Conservation (phyloP, 2,797 vertebrate genomes). For the Chelon labrosus region DNA sequence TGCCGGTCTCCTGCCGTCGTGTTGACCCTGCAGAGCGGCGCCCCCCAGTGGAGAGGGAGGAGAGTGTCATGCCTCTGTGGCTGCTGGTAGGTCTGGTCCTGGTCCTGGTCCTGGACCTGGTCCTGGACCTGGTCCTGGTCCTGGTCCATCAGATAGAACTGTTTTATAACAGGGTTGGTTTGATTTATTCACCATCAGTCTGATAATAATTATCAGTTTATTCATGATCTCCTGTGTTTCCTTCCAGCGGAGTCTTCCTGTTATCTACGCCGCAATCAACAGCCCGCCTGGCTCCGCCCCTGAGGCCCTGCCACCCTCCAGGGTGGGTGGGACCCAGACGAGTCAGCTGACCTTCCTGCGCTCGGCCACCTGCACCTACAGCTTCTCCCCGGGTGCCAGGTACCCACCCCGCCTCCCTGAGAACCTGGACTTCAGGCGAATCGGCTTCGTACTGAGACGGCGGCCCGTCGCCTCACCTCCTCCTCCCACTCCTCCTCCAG, state of each 20-base stretch:
- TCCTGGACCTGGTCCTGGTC: too few species aligned
- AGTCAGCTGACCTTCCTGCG: conserved; percentile 53
- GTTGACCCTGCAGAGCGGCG: conserved; percentile 82
- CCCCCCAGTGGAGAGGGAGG: conserved; percentile 89
- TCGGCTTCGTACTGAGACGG: conserved; percentile 60
- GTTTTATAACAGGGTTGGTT: too few species aligned
- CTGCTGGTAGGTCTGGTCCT: conserved; percentile 82
- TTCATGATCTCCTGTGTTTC: conserved; percentile 3
- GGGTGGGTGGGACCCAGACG: conserved; percentile 18
- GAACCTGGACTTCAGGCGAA: conserved; percentile 65
- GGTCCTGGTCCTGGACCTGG: too few species aligned
- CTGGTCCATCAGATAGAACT: too few species aligned
- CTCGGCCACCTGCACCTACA: conserved; percentile 31
- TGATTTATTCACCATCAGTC: too few species aligned
- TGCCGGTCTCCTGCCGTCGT: conserved; percentile 84
- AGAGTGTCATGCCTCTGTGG: conserved; percentile 89
- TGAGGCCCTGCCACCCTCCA: conserved; percentile 3
- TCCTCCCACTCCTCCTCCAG: conserved; percentile 9
- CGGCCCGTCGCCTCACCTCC: conserved; percentile 15
- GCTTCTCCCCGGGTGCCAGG: conserved; percentile 64
- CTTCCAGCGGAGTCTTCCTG: conserved; percentile 74
- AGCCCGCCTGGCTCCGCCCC: background rate
- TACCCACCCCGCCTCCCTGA: conserved; percentile 77
- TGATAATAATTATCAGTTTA: too few species aligned
- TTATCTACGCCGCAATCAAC: conserved; percentile 69